Evolutionary conservation across 2,888 invertebrate species (phyloP).

Genomic region (Cataglyphis livida): DNA sequence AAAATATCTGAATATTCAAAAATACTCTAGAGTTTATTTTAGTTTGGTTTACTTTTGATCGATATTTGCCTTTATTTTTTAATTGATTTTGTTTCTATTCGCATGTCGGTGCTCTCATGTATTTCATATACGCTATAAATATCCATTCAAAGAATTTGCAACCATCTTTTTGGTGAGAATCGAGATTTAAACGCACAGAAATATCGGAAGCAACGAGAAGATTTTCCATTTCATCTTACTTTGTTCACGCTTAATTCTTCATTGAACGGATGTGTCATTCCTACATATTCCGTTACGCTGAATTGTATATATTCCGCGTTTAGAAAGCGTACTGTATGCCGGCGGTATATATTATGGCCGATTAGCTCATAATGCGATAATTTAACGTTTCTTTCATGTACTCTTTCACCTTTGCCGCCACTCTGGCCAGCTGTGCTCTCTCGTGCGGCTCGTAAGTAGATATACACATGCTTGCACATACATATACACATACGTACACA

Average conservation of each 20-base stretch:
- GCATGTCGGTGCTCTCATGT: not conserved
- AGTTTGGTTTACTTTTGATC: constrained; percentile 26
- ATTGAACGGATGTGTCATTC: constrained; percentile 72
- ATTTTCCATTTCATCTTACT: constrained; percentile 70
- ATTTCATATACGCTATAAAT: not conserved
- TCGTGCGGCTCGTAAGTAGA: constrained; percentile 27
- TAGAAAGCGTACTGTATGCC: constrained; percentile 64
- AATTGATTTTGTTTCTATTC: not conserved
- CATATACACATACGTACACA: not conserved
- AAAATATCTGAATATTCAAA: not conserved
- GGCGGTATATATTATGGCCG: constrained; percentile 76
- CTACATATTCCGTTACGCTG: constrained; percentile 66
- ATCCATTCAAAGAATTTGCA: constrained; percentile 7
- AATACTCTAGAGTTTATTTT: not conserved
- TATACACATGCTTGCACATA: not conserved
- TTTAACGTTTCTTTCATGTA: constrained; percentile 82
- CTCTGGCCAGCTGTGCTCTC: constrained; percentile 70
- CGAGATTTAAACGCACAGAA: constrained; percentile 3
- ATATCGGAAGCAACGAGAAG: constrained; percentile 61
- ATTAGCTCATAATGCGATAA: constrained; percentile 79
- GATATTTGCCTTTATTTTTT: not conserved
- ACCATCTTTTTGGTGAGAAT: not conserved
- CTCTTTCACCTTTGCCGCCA: constrained; percentile 74
- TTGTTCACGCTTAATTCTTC: constrained; percentile 77
- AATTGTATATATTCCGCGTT: constrained; percentile 58